phyloP scores from a whole-genome alignment of 1,140 invertebrate species.

The Trissolcus basalis region DNA sequence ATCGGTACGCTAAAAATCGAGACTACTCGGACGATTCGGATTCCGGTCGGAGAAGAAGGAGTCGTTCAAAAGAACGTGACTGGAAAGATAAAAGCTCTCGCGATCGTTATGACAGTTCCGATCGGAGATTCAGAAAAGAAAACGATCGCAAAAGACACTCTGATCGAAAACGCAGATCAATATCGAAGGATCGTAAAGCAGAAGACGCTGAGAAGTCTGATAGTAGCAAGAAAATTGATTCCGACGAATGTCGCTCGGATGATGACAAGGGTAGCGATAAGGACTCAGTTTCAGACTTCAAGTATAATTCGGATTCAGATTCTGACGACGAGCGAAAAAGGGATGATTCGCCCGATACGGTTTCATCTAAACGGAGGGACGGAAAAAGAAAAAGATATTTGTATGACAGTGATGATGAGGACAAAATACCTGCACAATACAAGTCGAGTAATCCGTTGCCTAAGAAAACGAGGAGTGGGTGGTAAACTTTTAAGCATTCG shows the following conservation, averaged over 20 bases:
- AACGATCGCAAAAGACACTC: constrained; percentile 1
- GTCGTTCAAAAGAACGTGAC: constrained; percentile 66
- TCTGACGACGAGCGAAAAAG: constrained; percentile 19
- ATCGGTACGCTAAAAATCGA: constrained; percentile 11
- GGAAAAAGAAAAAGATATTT: constrained; percentile 20
- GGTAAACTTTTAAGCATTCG: constrained; percentile 2
- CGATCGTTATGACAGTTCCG: constrained; percentile 66
- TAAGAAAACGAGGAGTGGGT: constrained; percentile 21
- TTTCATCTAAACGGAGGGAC: constrained; percentile 3
- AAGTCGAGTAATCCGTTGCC: constrained; percentile 49
- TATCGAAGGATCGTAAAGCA: constrained; percentile 13
- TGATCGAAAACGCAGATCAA: background rate
- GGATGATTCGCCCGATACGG: background rate
- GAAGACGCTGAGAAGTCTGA: constrained; percentile 7
- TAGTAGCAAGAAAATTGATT: constrained; percentile 8
- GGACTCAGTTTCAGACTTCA: constrained; percentile 11
- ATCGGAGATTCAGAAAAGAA: constrained; percentile 52
- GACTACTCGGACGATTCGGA: constrained; percentile 63
- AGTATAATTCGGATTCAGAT: constrained; percentile 12
- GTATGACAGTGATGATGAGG: constrained; percentile 46
- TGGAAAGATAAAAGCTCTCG: constrained; percentile 47
- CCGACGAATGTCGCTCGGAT: constrained; percentile 12
- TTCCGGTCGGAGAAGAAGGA: constrained; percentile 59
- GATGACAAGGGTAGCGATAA: constrained; percentile 31
- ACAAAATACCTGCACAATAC: constrained; percentile 57